Evolutionary conservation across 2,113 vertebrate genomes (phyloP).

Genomic region (Malaclemys terrapin): DNA sequence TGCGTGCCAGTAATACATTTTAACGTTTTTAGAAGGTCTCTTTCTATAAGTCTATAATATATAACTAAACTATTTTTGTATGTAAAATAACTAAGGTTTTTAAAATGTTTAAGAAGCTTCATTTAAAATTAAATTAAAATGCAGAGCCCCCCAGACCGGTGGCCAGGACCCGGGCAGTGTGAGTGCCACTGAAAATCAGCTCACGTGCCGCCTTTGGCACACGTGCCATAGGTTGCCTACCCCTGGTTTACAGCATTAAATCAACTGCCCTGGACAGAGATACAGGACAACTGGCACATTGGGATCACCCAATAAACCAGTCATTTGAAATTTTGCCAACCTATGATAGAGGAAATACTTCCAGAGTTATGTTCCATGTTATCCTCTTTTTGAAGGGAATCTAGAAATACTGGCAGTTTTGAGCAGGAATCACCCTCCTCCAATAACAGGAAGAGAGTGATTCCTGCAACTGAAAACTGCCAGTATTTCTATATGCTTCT

Average conservation of each 20-base stretch:
- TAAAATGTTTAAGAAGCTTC: no score
- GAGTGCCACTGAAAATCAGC: no score
- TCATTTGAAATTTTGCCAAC: not conserved
- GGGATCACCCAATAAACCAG: not conserved
- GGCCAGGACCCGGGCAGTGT: no score
- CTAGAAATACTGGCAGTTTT: not conserved
- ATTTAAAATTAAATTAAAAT: no score
- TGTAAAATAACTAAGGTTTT: no score
- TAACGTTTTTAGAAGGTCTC: no score
- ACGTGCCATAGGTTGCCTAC: no score
- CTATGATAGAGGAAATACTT: not conserved
- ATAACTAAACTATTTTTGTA: no score
- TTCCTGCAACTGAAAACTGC: not conserved
- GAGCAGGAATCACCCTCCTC: not conserved
- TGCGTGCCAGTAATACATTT: no score
- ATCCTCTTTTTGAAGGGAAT: not conserved
- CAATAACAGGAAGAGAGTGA: not conserved
- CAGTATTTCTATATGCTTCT: not conserved
- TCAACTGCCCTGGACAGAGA: not conserved
- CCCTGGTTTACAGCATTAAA: not conserved
- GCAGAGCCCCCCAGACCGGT: no score
- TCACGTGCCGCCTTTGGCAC: no score
- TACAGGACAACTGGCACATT: not conserved
- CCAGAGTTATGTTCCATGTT: not conserved
- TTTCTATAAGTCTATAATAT: no score